These are phyloP conservation scores for Heloderma charlesbogerti DNA, from an alignment of 2,113 vertebrate genomes.

Conservation along the genomic window DNA sequence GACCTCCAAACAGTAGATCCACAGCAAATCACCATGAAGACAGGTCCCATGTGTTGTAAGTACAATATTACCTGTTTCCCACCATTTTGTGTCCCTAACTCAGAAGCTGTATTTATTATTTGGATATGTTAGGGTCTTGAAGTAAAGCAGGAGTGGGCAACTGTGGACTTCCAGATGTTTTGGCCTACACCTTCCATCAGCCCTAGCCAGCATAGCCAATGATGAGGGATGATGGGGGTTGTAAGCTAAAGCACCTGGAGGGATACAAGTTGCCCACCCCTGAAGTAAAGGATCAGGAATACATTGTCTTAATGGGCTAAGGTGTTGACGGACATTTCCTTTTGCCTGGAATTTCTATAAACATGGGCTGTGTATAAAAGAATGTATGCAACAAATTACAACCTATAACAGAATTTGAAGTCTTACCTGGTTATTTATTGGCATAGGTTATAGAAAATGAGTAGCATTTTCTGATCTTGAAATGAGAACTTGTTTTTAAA, in stretches of 20 bases:
- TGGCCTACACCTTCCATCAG: too few species aligned
- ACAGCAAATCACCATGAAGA: too few species aligned
- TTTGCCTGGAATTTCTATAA: neutral
- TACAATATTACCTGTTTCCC: neutral
- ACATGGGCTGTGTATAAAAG: neutral
- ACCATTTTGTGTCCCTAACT: neutral
- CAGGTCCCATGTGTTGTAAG: neutral
- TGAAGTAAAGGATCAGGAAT: neutral
- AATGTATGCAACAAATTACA: too few species aligned
- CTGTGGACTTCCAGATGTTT: too few species aligned
- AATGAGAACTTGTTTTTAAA: neutral
- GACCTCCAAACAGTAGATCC: too few species aligned
- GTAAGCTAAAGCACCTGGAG: too few species aligned
- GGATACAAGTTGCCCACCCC: too few species aligned
- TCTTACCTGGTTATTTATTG: neutral
- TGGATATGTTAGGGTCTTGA: neutral
- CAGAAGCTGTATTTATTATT: neutral
- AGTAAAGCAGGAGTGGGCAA: too few species aligned
- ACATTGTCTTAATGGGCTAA: neutral
- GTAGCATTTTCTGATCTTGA: neutral
- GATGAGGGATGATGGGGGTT: too few species aligned
- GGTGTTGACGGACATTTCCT: neutral
- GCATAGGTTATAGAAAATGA: neutral
- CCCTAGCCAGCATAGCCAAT: too few species aligned
- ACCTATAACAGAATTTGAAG: neutral